A percentile compares a stretch with the other conserved stretches of the same genome.
Evolutionary conservation across 1,140 invertebrate species (phyloP).

Genomic region (Heliconius nattereri): DNA sequence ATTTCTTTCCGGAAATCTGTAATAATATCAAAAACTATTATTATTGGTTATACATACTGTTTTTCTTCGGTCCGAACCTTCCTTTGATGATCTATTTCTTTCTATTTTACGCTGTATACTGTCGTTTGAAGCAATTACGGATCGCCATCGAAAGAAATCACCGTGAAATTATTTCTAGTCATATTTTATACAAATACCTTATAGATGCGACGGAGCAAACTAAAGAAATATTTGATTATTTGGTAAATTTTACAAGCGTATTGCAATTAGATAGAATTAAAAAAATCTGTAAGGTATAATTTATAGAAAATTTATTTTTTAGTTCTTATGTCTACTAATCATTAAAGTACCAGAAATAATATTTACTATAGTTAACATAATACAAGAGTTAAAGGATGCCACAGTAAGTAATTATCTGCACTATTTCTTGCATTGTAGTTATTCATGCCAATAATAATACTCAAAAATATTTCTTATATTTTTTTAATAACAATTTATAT

Average conservation of each 20-base stretch:
- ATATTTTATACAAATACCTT: slow-evolving; percentile 3
- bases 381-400: neutral
- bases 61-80: neutral
- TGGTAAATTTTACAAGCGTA: neutral
- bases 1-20: neutral
- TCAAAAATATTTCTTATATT: no score
- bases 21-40: neutral
- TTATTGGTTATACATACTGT: neutral
- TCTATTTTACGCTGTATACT: neutral
- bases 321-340: neutral
- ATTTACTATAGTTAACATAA: neutral
- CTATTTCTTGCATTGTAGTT: neutral
- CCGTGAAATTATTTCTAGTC: neutral
- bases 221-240: neutral
- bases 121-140: neutral
- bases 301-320: neutral
- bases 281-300: neutral
- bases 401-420: neutral
- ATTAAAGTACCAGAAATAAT: slow-evolving; percentile 1
- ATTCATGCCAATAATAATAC: neutral
- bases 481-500: no score
- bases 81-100: neutral
- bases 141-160: neutral
- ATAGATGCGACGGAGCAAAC: neutral
- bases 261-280: neutral